Evolutionary conservation across 2,797 vertebrate species (phyloP).

Genomic region (Scleropages formosus): DNA sequence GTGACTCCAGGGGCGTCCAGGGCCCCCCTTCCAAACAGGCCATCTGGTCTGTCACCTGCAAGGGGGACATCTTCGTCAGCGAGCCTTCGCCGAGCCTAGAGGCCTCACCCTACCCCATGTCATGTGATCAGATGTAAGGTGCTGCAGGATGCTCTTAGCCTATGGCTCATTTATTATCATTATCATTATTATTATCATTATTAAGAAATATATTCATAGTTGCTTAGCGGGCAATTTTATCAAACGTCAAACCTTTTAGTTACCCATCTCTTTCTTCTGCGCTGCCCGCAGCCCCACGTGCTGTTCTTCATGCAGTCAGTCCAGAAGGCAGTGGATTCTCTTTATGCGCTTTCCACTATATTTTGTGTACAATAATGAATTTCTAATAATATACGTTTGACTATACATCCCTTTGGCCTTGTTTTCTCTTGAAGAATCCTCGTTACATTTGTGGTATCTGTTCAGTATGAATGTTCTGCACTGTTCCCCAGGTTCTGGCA

Average conservation of each 20-base stretch:
- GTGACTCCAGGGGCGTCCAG: slow-evolving; percentile 81
- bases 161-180: neutral
- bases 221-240: neutral
- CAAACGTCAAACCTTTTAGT: neutral
- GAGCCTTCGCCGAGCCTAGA: slow-evolving; percentile 83
- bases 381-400: no score
- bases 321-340: no score
- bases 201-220: no score
- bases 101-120: slow-evolving; percentile 68
- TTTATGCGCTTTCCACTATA: neutral
- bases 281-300: no score
- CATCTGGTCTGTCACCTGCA: slow-evolving; percentile 95
- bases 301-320: no score
- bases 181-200: neutral
- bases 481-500: slow-evolving; percentile 84
- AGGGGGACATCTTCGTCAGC: slow-evolving; percentile 94
- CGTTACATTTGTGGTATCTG: neutral
- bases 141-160: neutral
- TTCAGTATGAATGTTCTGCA: neutral
- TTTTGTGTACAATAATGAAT: no score
- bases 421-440: no score
- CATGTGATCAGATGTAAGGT: slow-evolving; percentile 95
- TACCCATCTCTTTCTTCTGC: no score
- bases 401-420: no score
- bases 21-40: slow-evolving; percentile 86